These are phyloP conservation scores for Acronicta psi DNA, from an alignment of 2,888 invertebrate species.

Conservation along the genomic window DNA sequence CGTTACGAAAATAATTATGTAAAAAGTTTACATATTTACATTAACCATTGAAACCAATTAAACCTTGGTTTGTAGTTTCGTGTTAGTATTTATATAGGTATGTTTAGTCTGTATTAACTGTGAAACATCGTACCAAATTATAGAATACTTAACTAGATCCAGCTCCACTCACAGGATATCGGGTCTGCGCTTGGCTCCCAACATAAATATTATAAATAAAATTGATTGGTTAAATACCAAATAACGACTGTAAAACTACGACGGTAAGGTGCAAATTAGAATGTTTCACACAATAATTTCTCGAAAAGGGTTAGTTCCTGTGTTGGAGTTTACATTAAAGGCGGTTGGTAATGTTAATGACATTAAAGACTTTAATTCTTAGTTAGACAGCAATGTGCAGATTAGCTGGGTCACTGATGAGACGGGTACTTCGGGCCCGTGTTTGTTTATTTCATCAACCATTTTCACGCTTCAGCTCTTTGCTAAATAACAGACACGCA, in stretches of 20 bases:
- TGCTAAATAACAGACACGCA: no score
- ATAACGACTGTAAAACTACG: conserved; percentile 2
- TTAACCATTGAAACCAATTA: no score
- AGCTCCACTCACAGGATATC: conserved; percentile 25
- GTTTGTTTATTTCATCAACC: conserved; percentile 25
- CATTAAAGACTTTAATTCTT: conserved; percentile 43
- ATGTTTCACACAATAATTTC: background rate
- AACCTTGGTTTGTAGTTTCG: no score
- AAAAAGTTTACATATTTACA: no score
- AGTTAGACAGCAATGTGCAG: conserved; percentile 27
- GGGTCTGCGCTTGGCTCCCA: conserved; percentile 12
- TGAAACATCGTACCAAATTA: background rate
- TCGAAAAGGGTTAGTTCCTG: conserved; percentile 37
- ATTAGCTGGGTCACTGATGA: conserved; percentile 37
- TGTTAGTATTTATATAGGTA: background rate
- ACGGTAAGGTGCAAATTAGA: background rate
- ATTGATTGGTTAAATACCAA: conserved; percentile 4
- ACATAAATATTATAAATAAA: conserved; percentile 14
- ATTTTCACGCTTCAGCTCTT: background rate
- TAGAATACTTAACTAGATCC: conserved; percentile 19
- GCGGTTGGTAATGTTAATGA: conserved; percentile 45
- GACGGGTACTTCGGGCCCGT: conserved; percentile 4
- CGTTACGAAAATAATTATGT: no score
- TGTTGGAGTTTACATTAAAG: conserved; percentile 31
- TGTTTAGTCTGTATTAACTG: background rate